phyloP scores from a whole-genome alignment of 2,797 vertebrate species.

The Pyrocephalus nanus region DNA sequence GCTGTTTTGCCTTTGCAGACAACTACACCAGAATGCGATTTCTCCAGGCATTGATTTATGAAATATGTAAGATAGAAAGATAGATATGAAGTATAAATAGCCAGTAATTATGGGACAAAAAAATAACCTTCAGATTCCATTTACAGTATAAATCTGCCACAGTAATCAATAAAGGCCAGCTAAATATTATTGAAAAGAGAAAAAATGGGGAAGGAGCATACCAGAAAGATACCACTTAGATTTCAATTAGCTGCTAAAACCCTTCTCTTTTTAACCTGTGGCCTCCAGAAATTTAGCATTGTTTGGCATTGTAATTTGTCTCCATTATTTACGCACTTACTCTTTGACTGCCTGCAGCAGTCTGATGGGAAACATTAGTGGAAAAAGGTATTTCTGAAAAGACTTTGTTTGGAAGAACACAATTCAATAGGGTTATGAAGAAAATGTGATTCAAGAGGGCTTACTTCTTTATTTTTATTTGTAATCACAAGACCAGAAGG shows the following conservation, averaged over 20 bases:
- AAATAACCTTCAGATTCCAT: conserved; percentile 32
- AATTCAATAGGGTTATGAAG: neutral
- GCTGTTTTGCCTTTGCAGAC: neutral
- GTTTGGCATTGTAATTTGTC: neutral
- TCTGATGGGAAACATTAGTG: neutral
- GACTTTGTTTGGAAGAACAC: neutral
- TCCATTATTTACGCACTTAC: neutral
- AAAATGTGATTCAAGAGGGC: neutral
- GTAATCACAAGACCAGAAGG: neutral
- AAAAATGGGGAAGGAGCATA: conserved; percentile 10
- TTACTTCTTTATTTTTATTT: neutral
- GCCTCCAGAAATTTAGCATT: neutral
- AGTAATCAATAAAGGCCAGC: conserved; percentile 53
- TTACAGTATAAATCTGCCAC: conserved; percentile 26
- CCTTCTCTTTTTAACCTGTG: neutral
- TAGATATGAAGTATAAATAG: neutral
- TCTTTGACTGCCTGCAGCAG: neutral
- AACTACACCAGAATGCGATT: neutral
- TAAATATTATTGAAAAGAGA: conserved; percentile 53
- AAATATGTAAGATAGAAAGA: neutral
- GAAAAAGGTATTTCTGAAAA: neutral
- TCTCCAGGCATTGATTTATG: conserved; percentile 5
- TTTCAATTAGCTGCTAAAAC: neutral
- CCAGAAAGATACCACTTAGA: neutral
- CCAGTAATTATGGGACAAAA: conserved; percentile 5